These are phyloP conservation scores for Eumerus sabulonum DNA, from an alignment of 2,888 invertebrate genomes.

Conservation along the genomic window DNA sequence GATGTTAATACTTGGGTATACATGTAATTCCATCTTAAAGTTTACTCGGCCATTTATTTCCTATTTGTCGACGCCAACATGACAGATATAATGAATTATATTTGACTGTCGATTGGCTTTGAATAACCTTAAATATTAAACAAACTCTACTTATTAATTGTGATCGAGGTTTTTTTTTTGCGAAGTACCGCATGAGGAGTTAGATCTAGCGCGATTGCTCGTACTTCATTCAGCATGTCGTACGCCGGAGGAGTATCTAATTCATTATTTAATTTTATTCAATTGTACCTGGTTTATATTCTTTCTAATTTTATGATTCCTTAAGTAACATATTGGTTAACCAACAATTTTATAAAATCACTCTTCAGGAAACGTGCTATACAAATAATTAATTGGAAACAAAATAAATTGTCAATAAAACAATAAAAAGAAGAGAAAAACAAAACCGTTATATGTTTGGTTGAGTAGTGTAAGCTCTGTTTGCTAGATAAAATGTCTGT, in stretches of 20 bases:
- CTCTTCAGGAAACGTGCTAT: constrained; percentile 20
- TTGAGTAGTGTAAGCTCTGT: constrained; percentile 1
- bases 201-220: too few species aligned
- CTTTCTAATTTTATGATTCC: neutral
- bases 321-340: neutral
- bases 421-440: neutral
- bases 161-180: too few species aligned
- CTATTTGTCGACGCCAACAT: neutral
- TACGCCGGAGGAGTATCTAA: too few species aligned
- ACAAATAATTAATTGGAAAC: constrained; percentile 13
- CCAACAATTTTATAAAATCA: neutral
- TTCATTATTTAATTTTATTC: too few species aligned
- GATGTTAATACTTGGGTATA: constrained; percentile 47
- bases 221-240: too few species aligned
- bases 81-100: constrained; percentile 38
- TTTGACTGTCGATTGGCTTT: constrained; percentile 50
- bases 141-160: neutral
- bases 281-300: neutral
- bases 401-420: constrained; percentile 1
- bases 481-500: constrained; percentile 15
- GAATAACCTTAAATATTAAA: too few species aligned
- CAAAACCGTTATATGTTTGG: neutral
- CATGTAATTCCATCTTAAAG: constrained; percentile 3
- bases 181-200: too few species aligned
- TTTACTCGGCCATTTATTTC: neutral